Evolutionary conservation across 2,113 vertebrate genomes (phyloP).

Genomic region (Ictalurus punctatus): DNA sequence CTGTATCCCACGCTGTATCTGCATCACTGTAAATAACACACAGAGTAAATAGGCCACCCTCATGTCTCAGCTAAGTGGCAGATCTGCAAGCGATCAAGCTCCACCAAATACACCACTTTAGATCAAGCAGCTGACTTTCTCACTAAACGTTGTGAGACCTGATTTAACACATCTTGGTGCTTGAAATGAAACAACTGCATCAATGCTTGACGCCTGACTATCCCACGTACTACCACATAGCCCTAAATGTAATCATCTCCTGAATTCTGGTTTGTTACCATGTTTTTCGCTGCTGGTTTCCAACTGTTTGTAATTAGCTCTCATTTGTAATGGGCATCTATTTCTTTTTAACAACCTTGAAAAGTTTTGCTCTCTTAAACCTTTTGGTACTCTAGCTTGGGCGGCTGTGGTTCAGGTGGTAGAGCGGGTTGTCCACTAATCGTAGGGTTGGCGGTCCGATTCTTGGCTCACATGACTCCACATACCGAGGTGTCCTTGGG

Average conservation of each 20-base stretch:
- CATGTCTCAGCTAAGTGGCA: background rate
- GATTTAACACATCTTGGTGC: background rate
- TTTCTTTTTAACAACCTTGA: background rate
- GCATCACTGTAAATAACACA: background rate
- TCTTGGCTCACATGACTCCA: too few relatives aligned
- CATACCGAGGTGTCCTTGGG: too few relatives aligned
- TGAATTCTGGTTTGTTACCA: background rate
- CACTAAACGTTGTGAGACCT: background rate
- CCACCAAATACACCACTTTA: background rate
- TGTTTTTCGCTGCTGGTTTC: background rate
- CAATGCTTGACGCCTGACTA: background rate
- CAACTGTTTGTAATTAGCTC: background rate
- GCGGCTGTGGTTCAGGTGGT: too few relatives aligned
- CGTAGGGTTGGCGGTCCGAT: too few relatives aligned
- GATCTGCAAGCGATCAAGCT: conserved; percentile 1
- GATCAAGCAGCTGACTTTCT: background rate
- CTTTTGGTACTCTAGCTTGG: background rate
- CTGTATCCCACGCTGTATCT: background rate
- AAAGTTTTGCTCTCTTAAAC: background rate
- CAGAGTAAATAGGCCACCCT: background rate
- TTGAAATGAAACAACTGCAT: background rate
- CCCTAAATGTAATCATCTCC: background rate
- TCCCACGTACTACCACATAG: background rate
- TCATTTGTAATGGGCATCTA: background rate
- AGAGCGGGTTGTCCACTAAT: too few relatives aligned